Base-by-base conservation (phyloP, 2,888 invertebrate genomes). In the Drosophila kambysellisi region DNA sequence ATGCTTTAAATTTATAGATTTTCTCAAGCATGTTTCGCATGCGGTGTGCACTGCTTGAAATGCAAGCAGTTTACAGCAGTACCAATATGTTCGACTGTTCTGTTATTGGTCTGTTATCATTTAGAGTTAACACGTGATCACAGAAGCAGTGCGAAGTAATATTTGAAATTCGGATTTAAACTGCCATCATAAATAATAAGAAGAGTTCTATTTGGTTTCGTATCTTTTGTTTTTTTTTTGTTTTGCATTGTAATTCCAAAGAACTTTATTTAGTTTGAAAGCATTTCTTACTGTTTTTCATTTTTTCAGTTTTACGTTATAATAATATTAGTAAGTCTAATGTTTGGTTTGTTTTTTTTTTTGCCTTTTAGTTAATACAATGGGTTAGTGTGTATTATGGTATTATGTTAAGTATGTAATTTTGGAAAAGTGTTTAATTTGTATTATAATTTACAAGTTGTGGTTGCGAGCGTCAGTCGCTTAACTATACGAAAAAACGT, bases 211-310 rank as follows among this genome's bases (percentile, higher is more conserved):
- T 66, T 76, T 81, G 65, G 64, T 79, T 77, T 79, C 58, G 75
- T 76, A 76, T 76, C 76, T 77, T 82, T 79, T 81, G 58, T 82
- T 41, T 53, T 52, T 52, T 50, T 41, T 57, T 57, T 52, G 8
- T 54, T 74, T 91, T 89, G 88, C 89, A 82, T 89, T 91, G 86
- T 85, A 90, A 89, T 91, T 90, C 90, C 91, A 92, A 92, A 90
- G 91, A 92, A 92, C 92, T 91, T 92, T 91, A 92, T 91, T 92
- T 91, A 91, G 85, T 84, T 90, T 91, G 88, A 91, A 91, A 91
- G 92, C 91, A 90, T 86, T 89, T 88, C 71, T 82, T 79, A 74
- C 74, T 74, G 63, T 82, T 70, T 79, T 73, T 66, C 58, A 25
- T 63, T 64, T 64, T 79, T 69, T 79, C 63, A 64, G 72, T 77